Evolutionary conservation across 2,113 vertebrate genomes (phyloP).

Genomic region (Gallinago jamesoni): DNA sequence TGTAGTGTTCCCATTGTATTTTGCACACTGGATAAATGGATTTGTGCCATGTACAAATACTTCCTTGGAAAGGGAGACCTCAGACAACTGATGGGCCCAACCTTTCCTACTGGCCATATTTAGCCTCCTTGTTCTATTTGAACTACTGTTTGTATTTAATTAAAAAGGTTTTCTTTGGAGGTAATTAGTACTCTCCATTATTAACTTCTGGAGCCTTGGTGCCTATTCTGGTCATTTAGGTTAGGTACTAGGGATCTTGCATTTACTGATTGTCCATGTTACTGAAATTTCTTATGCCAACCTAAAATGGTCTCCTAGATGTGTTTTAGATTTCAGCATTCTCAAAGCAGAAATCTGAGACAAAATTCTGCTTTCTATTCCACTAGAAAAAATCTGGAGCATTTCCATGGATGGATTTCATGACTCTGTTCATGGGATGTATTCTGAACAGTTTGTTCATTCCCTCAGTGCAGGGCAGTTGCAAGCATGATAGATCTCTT

Average conservation of each 20-base stretch:
- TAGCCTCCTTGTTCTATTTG: neutral
- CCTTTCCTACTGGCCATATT: neutral
- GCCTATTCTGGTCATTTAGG: neutral
- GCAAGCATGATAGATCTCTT: neutral
- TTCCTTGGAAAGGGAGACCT: neutral
- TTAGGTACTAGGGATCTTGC: neutral
- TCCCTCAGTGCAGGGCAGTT: neutral
- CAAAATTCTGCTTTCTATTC: neutral
- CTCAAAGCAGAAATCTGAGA: neutral
- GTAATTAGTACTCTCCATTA: neutral
- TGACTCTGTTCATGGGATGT: neutral
- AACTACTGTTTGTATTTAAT: fast-evolving
- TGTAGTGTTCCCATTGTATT: neutral
- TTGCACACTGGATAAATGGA: neutral
- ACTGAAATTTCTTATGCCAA: neutral
- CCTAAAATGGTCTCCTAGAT: neutral
- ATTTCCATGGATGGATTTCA: neutral
- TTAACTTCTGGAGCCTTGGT: neutral
- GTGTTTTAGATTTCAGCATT: neutral
- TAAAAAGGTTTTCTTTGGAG: neutral
- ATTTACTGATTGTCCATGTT: neutral
- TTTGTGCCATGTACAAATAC: neutral
- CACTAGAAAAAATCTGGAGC: neutral
- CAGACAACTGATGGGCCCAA: neutral
- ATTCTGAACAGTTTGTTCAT: neutral